These are phyloP conservation scores for Spodoptera littoralis DNA, from an alignment of 2,888 invertebrate species.

Conservation along the genomic window DNA sequence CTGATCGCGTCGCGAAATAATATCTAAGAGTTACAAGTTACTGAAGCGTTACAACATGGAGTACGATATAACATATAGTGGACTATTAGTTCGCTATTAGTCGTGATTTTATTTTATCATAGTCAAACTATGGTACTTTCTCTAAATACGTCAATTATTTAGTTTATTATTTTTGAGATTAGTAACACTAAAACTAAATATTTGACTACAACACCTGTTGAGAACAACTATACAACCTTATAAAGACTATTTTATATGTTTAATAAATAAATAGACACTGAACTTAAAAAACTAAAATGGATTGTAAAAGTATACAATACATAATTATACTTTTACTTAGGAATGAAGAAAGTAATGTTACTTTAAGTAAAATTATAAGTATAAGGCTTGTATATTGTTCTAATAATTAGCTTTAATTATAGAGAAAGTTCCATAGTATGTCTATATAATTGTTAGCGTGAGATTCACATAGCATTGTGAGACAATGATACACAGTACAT, in stretches of 20 bases:
- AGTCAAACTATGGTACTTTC: conserved; percentile 10
- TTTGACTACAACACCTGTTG: too few relatives aligned
- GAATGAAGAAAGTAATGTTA: too few relatives aligned
- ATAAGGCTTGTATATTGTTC: too few relatives aligned
- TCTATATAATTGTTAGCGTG: conserved; percentile 55
- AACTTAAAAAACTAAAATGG: too few relatives aligned
- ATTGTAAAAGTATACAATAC: too few relatives aligned
- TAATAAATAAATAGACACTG: too few relatives aligned
- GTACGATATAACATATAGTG: conserved; percentile 41
- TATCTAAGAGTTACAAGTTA: conserved; percentile 33
- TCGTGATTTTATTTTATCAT: conserved; percentile 20
- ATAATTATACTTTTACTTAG: too few relatives aligned
- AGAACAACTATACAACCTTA: too few relatives aligned
- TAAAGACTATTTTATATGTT: too few relatives aligned
- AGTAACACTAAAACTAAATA: background rate
- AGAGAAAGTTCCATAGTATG: conserved; percentile 6
- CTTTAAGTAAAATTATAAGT: too few relatives aligned
- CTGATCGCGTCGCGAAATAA: conserved; percentile 6
- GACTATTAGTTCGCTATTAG: conserved; percentile 52
- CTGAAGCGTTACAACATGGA: conserved; percentile 48
- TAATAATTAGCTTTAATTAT: too few relatives aligned
- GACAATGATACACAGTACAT: conserved; percentile 57
- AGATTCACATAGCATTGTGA: conserved; percentile 66
- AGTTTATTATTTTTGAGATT: background rate
- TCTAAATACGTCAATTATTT: background rate